Evolutionary conservation across 2,113 vertebrate genomes (phyloP), one percentile per base, ranked within the genome.

Genomic region (Rhinolophus sinicus): DNA sequence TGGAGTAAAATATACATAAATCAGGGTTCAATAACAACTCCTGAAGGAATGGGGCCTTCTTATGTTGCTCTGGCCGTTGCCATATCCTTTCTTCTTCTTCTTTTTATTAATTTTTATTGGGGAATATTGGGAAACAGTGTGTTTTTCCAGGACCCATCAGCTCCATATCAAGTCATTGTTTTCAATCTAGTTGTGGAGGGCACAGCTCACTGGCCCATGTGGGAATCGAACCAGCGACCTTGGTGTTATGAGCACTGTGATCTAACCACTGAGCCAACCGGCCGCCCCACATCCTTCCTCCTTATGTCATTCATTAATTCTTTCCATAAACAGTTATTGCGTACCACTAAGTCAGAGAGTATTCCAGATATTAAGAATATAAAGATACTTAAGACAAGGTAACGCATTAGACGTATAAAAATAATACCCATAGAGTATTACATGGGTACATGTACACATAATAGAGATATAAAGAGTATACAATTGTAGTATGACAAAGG

Each of bases 321-420:
- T 64, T 95, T 78, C 82, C 40, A 88, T 76, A 94, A 50, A n/a
- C 21, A 21, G 60, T 75, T 38, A 38, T 0, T n/a, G 16, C 80
- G 16, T 40, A 40, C 24, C 35, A 84, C 33, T 75, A 80, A 93
- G 24, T 24, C 52, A 90, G 22, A 13, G 22, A 90, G 7, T 87
- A 96, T 69, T 30, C 47, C 38, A 94, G 26, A 67, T 44, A 84
- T 44, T 90, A 84, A 93, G 62, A 93, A 84, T 82, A 93, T 11
- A 83, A 72, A 91, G 38, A 72, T 54, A 85, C 87, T 64, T 83
- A 92, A 89, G 44, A 70, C 52, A 93, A 96, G 52, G 52, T 52
- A 81, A 70, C 21, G 6, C 8, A 40, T 38, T 5, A 81, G 44
- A 93, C 40, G 90, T 8, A 81, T 30, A 58, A 97, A 73, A 92